A percentile compares a stretch with the other conserved stretches of the same genome.
phyloP scores from a whole-genome alignment of 2,888 invertebrate genomes.

The Carterocephalus palaemon region DNA sequence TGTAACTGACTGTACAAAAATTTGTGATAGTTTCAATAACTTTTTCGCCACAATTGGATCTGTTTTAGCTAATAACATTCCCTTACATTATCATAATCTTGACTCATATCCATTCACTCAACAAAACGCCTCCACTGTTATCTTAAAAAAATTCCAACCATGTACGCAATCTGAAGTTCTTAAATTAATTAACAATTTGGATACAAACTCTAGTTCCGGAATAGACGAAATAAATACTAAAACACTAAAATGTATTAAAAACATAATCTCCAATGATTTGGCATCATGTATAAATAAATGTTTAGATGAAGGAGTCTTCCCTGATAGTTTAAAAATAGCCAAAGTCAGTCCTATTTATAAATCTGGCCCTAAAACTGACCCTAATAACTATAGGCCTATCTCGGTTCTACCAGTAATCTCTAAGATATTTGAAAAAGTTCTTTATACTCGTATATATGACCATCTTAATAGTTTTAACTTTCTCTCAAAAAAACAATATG shows the following conservation, averaged over 20 bases:
- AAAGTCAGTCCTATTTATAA: constrained; percentile 27
- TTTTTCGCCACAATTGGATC: constrained; percentile 4
- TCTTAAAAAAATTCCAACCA: not conserved
- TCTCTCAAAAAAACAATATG: too few species aligned
- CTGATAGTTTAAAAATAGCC: constrained; percentile 23
- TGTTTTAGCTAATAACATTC: constrained; percentile 3
- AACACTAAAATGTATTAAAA: not conserved
- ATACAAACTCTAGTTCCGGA: too few species aligned
- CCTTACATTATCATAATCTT: not conserved
- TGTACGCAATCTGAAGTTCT: not conserved
- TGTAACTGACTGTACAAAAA: constrained; percentile 3
- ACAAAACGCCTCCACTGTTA: not conserved
- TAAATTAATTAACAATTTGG: constrained; percentile 9
- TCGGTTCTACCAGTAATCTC: too few species aligned
- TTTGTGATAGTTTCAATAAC: not conserved
- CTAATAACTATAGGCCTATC: constrained; percentile 28
- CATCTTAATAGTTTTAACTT: too few species aligned
- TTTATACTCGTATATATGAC: too few species aligned
- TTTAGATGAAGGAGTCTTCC: constrained; percentile 5
- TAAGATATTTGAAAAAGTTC: too few species aligned
- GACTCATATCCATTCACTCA: not conserved
- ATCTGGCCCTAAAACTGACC: constrained; percentile 24
- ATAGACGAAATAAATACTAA: not conserved
- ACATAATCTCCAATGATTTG: not conserved
- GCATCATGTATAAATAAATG: not conserved